These are phyloP conservation scores for Stigmatopora argus DNA, from an alignment of 2,113 vertebrate species.

Conservation along the genomic window DNA sequence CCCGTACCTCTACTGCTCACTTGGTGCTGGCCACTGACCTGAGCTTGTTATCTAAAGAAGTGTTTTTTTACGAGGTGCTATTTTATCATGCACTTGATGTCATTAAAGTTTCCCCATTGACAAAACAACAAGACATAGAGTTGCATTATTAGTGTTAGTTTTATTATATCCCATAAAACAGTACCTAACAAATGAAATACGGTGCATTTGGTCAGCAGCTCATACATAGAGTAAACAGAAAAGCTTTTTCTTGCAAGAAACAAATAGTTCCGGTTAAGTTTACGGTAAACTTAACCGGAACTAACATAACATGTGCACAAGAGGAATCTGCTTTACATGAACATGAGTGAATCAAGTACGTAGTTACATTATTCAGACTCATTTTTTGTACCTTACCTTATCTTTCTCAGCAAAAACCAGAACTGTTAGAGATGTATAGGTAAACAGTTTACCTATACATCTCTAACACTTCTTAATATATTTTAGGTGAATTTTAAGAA, in stretches of 20 bases:
- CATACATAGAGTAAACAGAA: not conserved
- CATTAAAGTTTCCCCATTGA: not conserved
- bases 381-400: not conserved
- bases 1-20: not conserved
- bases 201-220: not conserved
- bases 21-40: not conserved
- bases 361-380: not conserved
- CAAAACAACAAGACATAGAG: not conserved
- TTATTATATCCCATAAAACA: not conserved
- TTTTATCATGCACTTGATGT: not conserved
- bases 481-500: no score
- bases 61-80: not conserved
- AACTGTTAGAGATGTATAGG: no score
- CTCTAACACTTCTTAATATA: no score
- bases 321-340: slow-evolving; percentile 11
- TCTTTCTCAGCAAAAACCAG: no score
- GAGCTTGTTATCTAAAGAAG: not conserved
- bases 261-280: no score
- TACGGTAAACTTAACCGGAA: no score
- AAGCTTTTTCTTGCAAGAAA: not conserved
- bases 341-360: slow-evolving; percentile 9
- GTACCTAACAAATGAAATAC: not conserved
- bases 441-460: no score
- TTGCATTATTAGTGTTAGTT: not conserved
- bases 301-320: slow-evolving; percentile 26